Percentiles rank a stretch among this genome's conserved stretches.
These are phyloP conservation scores for Squalus acanthias DNA, from an alignment of 2,797 vertebrate genomes.

Conservation along the genomic window DNA sequence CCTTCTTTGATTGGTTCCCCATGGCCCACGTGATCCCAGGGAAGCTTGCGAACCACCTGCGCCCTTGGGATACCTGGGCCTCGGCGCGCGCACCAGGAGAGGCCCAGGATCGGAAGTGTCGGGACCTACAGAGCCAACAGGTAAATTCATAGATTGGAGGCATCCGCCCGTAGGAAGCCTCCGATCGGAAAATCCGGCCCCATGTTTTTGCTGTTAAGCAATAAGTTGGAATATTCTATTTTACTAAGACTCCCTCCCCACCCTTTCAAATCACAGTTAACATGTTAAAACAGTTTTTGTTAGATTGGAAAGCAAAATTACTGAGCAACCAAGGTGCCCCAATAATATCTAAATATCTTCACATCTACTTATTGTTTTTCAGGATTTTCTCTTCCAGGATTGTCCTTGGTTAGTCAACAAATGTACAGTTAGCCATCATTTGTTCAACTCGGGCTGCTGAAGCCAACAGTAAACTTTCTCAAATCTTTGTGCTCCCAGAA, in stretches of 20 bases:
- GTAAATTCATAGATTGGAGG: too few relatives aligned
- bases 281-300: neutral
- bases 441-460: neutral
- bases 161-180: too few relatives aligned
- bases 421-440: neutral
- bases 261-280: neutral
- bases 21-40: too few relatives aligned
- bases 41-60: too few relatives aligned
- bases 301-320: neutral
- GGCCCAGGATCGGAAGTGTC: too few relatives aligned
- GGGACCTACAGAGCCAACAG: too few relatives aligned
- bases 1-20: too few relatives aligned
- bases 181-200: too few relatives aligned
- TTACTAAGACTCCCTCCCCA: neutral
- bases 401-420: neutral
- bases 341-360: neutral
- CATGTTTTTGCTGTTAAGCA: neutral
- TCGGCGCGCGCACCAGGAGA: too few relatives aligned
- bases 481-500: neutral
- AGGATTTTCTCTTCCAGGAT: neutral
- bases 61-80: too few relatives aligned
- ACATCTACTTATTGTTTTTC: too few relatives aligned
- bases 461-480: neutral
- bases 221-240: neutral
- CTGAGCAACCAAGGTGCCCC: neutral